phyloP scores from a whole-genome alignment of 2,113 vertebrate genomes.

The Mugil cephalus region DNA sequence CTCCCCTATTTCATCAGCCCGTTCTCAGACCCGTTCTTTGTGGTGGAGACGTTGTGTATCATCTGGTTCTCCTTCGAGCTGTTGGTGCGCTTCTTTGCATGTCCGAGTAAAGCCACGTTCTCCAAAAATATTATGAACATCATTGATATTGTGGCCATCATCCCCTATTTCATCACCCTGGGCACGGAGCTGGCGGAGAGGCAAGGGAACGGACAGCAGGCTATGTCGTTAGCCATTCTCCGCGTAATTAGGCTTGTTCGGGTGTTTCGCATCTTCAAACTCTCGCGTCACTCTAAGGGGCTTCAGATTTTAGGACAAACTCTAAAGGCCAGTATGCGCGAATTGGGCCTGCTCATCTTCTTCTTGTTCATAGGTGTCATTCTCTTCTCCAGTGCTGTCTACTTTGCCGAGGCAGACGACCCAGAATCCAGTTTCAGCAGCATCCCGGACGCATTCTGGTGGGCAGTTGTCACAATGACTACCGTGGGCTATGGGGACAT shows the following conservation, averaged over 20 bases:
- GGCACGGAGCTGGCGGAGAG: slow-evolving; percentile 95
- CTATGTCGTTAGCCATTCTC: slow-evolving; percentile 97
- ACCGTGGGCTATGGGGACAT: slow-evolving; percentile 98
- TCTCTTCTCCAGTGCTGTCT: slow-evolving; percentile 96
- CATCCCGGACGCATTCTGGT: slow-evolving; percentile 99
- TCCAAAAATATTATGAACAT: slow-evolving; percentile 99
- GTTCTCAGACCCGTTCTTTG: slow-evolving; percentile 97
- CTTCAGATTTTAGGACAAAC: slow-evolving; percentile 98
- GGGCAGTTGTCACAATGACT: slow-evolving; percentile 99
- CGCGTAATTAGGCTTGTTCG: slow-evolving; percentile 94
- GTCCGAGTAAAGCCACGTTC: slow-evolving; percentile 97
- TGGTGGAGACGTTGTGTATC: slow-evolving; percentile 98
- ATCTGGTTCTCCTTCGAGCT: slow-evolving; percentile 99
- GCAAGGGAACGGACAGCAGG: slow-evolving; percentile 96
- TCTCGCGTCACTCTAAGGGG: slow-evolving; percentile 97
- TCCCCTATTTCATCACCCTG: slow-evolving; percentile 97
- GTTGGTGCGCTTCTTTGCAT: slow-evolving; percentile 95
- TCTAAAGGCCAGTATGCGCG: slow-evolving; percentile 96
- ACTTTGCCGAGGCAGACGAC: slow-evolving; percentile 97
- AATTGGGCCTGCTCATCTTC: slow-evolving; percentile 94
- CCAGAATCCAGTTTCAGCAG: slow-evolving; percentile 94
- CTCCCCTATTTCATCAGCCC: slow-evolving; percentile 79
- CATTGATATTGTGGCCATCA: slow-evolving; percentile 98
- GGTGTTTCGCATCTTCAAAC: slow-evolving; percentile 97
- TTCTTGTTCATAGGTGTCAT: slow-evolving; percentile 98